phyloP scores from a whole-genome alignment of 2,888 invertebrate species.

The Drosophila villosipedis region DNA sequence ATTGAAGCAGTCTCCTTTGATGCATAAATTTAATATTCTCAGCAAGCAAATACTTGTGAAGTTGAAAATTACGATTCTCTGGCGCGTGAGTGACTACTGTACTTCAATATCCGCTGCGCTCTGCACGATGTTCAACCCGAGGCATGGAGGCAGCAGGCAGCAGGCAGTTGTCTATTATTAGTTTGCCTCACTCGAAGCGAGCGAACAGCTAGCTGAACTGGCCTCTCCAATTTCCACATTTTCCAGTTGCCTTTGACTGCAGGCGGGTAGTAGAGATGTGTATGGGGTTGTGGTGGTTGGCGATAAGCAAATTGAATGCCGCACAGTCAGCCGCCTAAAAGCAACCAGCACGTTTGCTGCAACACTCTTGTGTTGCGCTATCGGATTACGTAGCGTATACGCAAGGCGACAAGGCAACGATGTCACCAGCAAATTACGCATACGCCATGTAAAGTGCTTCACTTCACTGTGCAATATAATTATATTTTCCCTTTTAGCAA shows the following conservation, averaged over 20 bases:
- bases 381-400: conserved; percentile 25
- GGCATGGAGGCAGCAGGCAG: conserved; percentile 11
- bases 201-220: not conserved
- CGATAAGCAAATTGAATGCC: conserved; percentile 8
- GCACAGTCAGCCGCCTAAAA: conserved; percentile 14
- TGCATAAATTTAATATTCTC: not conserved
- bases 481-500: not conserved
- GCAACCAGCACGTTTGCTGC: conserved; percentile 23
- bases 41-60: not conserved
- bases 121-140: conserved; percentile 1
- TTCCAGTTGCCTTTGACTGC: conserved; percentile 19
- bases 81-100: not conserved
- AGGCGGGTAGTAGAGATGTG: not conserved
- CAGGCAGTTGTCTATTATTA: conserved; percentile 36
- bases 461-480: not conserved
- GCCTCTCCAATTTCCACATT: conserved; percentile 39
- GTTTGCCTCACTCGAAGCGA: conserved; percentile 23
- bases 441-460: conserved; percentile 20
- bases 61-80: not conserved
- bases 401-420: not conserved
- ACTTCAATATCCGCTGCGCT: conserved; percentile 19
- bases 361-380: not conserved
- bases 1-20: not conserved
- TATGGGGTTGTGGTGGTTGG: not conserved
- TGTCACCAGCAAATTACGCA: not conserved